Base-by-base conservation (phyloP, 2,797 vertebrate species). In the Girardinus metallicus region DNA sequence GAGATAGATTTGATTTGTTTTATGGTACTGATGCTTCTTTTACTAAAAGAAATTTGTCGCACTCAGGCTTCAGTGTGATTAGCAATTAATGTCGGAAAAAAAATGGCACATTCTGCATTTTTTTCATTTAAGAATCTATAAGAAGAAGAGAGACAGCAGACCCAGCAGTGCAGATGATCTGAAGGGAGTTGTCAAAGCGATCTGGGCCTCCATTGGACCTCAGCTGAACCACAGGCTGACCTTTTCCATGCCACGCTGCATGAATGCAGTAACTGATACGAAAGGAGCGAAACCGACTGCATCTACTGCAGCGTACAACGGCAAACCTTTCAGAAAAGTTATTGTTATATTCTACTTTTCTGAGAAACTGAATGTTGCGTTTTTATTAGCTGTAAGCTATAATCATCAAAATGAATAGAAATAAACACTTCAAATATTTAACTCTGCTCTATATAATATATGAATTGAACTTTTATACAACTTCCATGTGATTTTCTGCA, bases 401-500 rank as follows among this genome's bases (percentile, higher is more conserved):
- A 41, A 12, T 36, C 1, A 64, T 36, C 60, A 36, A 64, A 64
- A 31, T 62, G 6, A 21, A 36, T 15, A 64, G 7, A 64, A 64
- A 64, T 36, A 64, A 64, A 64, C 31, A 64, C 60, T 34, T 34
- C 31, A 29, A 34, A 62, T 62, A 34, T 34, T 16, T 64, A 34
- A 10, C 62, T 64, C 16, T 62, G 21, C 23, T 68, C 64, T 41
- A 41, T 12, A 26, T 12, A 68, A 64, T 10, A 36, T 4, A 64
- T 39, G 9, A 39, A 39, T 66, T 41, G 23, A 36, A 23, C 64
- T 39, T 66, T 66, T 39, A 23, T 12, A 60, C 13, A 18, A 41
- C 21, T 68, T 68, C 5, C 12, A n/a, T 15, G 26, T 44, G 12
- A 15, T 43, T 6, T 26, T n/a, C 10, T 41, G 9, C 12, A 95